Conservation (phyloP, 2,113 vertebrate species). For the Todiramphus saurophagus region DNA sequence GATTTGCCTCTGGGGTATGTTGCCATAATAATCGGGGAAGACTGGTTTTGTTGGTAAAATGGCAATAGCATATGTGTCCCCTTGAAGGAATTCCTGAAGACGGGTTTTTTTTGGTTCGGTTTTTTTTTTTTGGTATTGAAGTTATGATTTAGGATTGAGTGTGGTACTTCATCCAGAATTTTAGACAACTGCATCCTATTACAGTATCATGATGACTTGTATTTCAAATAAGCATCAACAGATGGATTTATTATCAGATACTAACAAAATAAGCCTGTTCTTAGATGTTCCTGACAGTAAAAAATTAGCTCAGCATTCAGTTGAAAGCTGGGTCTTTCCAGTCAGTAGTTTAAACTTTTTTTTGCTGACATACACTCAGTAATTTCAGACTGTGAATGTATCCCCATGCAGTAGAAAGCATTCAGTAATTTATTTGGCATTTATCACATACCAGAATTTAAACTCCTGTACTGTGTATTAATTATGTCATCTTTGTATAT, state of each 20-base stretch:
- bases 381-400: background rate
- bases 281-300: background rate
- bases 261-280: background rate
- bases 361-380: fast-evolving
- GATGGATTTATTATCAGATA: background rate
- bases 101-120: too few relatives aligned
- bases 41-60: background rate
- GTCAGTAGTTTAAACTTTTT: background rate
- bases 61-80: background rate
- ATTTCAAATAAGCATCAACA: background rate
- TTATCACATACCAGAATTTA: background rate
- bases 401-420: background rate
- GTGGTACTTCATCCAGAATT: background rate
- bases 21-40: background rate
- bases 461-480: background rate
- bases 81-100: background rate
- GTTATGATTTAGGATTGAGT: background rate
- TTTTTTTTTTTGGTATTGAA: background rate
- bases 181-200: background rate
- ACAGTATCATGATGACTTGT: background rate
- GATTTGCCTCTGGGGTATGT: background rate
- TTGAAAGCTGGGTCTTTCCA: background rate
- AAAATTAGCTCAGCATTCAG: background rate
- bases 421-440: background rate
- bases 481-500: background rate